These are phyloP conservation scores for Arothron firmamentum DNA, from an alignment of 2,113 vertebrate species.

Conservation along the genomic window DNA sequence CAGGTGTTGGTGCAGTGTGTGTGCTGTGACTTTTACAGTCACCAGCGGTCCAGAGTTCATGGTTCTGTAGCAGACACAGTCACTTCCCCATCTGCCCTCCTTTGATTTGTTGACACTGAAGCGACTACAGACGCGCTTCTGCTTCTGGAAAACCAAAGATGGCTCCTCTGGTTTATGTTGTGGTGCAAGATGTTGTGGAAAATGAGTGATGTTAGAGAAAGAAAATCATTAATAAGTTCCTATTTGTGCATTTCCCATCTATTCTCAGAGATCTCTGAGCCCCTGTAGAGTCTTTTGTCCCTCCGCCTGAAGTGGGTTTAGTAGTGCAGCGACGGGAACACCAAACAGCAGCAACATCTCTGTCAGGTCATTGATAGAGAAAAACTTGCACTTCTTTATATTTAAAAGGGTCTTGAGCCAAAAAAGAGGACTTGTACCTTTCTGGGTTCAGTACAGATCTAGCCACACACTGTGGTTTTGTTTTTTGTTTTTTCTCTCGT, in stretches of 20 bases:
- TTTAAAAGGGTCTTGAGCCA: background rate
- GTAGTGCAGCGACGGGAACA: background rate
- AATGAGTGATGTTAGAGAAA: background rate
- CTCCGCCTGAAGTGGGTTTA: background rate
- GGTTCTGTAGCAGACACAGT: constrained; percentile 16
- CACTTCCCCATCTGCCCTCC: constrained; percentile 34
- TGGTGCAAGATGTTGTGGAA: background rate
- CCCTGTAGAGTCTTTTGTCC: background rate
- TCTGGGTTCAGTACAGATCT: constrained; percentile 35
- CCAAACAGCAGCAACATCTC: background rate
- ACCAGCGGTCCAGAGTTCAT: background rate
- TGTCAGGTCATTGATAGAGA: background rate
- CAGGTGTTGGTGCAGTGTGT: constrained; percentile 9
- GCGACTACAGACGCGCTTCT: constrained; percentile 2
- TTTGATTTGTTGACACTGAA: constrained; percentile 5
- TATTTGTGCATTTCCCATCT: background rate
- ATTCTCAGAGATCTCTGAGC: background rate
- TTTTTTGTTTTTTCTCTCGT: constrained; percentile 5
- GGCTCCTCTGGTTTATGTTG: background rate
- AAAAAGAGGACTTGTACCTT: constrained; percentile 35
- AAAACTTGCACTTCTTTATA: background rate
- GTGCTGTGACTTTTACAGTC: constrained; percentile 5
- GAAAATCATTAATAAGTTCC: background rate
- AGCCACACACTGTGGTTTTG: constrained; percentile 22
- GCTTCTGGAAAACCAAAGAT: background rate